Evolutionary conservation across 1,140 invertebrate species (phyloP), one percentile per base, ranked within the genome.

Genomic region (Megalonaias nervosa): DNA sequence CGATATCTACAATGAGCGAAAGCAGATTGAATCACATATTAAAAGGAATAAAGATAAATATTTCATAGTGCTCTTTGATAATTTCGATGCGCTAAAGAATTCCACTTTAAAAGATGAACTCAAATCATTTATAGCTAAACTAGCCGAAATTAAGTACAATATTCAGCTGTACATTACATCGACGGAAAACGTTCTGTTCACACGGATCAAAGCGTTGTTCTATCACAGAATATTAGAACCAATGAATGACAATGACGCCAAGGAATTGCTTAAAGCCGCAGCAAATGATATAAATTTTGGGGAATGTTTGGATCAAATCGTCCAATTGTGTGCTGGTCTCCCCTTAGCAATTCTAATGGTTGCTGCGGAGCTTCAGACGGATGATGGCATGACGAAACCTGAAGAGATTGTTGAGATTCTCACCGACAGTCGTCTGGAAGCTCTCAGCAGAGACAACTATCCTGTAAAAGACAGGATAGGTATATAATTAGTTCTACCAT

Each of bases 401-500:
- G 16, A n/a, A 59, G 73, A 75, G 26, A 58, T 75, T 26, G 65
- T 75, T 14, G 64, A 67, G 17, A 13, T 75, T 11, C 55, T 75
- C 15, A 57, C 26, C 17, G 26, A 67, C n/a, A 26, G 48, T 26
- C 38, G 73, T 21, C 58, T 75, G 55, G 38, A 55, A n/a, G 68
- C 55, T 66, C 66, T 75, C 16, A 75, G 64, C 12, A 17, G 15
- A 38, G 73, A 67, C 21, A 58, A 26, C 19, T 75, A 67, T 57
- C 73, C 64, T 23, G 55, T 56, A 31, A 65, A 75, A 58, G 73
- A 75, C 21, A 23, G 73, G 31, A 58, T 57, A 23, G 73, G 73
- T 75, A 75, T 31, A 31, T 31, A 31, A 31, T 31, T 31, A 31
- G 26, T 31, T 31, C 26, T 31, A 31, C 4, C 26, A 31, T 31